Evolutionary conservation across 2,888 invertebrate genomes (phyloP), one percentile per base, ranked within the genome.

Genomic region (Macropis europaea): DNA sequence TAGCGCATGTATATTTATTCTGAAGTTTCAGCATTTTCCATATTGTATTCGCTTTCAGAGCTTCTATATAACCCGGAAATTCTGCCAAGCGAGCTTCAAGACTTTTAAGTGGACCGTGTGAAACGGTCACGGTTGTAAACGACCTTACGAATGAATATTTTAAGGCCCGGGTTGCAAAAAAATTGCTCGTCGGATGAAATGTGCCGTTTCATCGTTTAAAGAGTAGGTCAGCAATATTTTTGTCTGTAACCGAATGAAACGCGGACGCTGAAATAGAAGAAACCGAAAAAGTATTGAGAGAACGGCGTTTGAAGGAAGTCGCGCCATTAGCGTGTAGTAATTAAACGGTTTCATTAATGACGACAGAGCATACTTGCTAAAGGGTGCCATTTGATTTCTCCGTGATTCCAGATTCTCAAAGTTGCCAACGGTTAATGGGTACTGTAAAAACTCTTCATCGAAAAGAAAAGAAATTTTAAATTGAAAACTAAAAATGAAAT

Each of bases 141-240:
- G 30, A 54, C 38, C 32, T 40, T 47, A 56, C 54, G 45, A 63
- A 63, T 47, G 54, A 63, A 63, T 63, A 63, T 63, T 63, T 63
- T 56, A 47, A 13, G 17, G 30, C 1, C 15, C n/a, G 7, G 30
- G 2, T 28, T 11, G 53, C 11, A 43, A 43, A 61, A n/a, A 63
- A 63, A 47, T 47, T 22, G 22, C 38, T 34, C 28, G 2, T 9
- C 6, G 11, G 24, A 38, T n/a, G 22, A 56, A 56, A 63, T 30
- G 9, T 47, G 38, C 54, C 30, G 45, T 38, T 62, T 45, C 28
- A 15, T 15, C 53, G 22, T 28, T 42, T 34, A 30, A 52, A 26
- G 4, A 61, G 24, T 24, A 36, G 24, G 22, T 47, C 45, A 3
- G 22, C 9, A 15, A 26, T 47, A 63, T 54, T 47, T 40, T 30